Evolutionary conservation across 2,113 vertebrate genomes (phyloP).

Genomic region (Poeciliopsis turrubarensis): DNA sequence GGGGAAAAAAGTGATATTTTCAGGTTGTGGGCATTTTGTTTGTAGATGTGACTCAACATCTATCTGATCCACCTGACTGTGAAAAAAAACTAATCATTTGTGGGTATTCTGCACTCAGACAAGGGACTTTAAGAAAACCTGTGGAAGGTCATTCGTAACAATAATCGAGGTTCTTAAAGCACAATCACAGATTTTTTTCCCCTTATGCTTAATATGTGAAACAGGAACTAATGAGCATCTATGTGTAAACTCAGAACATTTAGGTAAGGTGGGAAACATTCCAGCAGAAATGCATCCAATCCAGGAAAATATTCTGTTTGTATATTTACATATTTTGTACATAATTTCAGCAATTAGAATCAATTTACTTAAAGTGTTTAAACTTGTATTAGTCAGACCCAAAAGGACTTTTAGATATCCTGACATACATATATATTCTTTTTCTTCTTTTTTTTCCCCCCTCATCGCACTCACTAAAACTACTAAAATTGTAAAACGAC

Average conservation of each 20-base stretch:
- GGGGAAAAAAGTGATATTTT: too few species aligned
- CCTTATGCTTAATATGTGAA: too few species aligned
- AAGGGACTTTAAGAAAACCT: too few species aligned
- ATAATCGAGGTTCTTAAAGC: too few species aligned
- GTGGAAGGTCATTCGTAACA: too few species aligned
- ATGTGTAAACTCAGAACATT: not conserved
- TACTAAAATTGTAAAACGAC: conserved; percentile 8
- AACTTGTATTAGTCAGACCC: not conserved
- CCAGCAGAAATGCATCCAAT: conserved; percentile 15
- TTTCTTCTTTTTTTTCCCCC: conserved; percentile 5
- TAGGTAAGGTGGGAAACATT: not conserved
- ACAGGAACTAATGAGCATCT: too few species aligned
- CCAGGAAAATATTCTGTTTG: conserved; percentile 9
- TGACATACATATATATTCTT: conserved; percentile 47
- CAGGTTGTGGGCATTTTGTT: too few species aligned
- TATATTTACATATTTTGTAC: conserved; percentile 65
- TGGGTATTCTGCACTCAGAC: too few species aligned
- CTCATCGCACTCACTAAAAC: conserved; percentile 10
- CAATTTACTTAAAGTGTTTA: conserved; percentile 8
- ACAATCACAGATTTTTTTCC: too few species aligned
- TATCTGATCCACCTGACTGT: too few species aligned
- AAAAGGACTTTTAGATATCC: not conserved
- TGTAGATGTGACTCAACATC: too few species aligned
- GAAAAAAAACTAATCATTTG: too few species aligned
- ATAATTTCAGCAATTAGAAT: conserved; percentile 18